Evolutionary conservation across 2,113 vertebrate genomes (phyloP).

Genomic region (Sphyrna mokarran): DNA sequence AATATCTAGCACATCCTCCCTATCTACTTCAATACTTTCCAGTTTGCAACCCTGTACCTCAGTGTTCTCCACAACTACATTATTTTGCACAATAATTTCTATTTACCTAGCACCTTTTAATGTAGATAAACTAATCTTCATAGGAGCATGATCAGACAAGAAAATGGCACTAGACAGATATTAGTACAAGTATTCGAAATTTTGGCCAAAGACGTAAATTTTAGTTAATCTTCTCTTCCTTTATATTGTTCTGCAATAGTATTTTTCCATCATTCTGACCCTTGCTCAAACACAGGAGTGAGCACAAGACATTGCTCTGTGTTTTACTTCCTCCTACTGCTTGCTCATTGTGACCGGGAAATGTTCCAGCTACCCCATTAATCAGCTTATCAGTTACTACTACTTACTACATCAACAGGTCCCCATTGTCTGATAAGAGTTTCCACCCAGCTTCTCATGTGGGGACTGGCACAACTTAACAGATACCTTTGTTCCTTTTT

Average conservation of each 20-base stretch:
- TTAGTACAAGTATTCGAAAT: not conserved
- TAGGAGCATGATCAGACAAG: not conserved
- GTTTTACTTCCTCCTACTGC: not conserved
- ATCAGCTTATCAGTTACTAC: constrained; percentile 6
- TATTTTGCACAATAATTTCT: not conserved
- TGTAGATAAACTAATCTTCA: not conserved
- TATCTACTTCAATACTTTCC: no score
- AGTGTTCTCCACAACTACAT: no score
- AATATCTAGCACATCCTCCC: no score
- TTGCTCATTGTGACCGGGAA: not conserved
- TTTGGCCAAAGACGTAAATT: not conserved
- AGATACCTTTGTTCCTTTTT: not conserved
- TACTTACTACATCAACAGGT: constrained; percentile 1
- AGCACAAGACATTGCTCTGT: not conserved
- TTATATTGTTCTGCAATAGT: not conserved
- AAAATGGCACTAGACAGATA: not conserved
- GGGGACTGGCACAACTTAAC: not conserved
- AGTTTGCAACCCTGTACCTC: no score
- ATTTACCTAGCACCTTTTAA: not conserved
- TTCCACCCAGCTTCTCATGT: not conserved
- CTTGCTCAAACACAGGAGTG: not conserved
- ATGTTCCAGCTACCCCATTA: not conserved
- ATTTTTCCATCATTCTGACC: not conserved
- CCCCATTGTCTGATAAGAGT: not conserved
- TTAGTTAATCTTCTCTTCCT: not conserved